A percentile compares a stretch with the other conserved stretches of the same genome.
Conservation (phyloP, 2,888 invertebrate species). For the Cephus runcator region DNA sequence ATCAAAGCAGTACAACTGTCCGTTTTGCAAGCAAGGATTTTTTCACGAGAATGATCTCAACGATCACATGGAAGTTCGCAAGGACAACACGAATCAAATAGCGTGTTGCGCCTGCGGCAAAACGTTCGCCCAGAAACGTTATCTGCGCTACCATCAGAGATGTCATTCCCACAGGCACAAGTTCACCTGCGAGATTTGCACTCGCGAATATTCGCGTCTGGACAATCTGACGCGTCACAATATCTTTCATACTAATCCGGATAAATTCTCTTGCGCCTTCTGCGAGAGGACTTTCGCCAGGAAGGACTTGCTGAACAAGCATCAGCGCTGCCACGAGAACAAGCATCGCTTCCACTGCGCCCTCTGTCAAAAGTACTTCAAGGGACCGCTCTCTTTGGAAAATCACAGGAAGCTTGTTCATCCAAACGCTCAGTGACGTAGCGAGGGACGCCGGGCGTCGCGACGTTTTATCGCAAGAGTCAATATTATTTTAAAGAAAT, state of each 20-base stretch:
- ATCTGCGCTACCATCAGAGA: conserved; percentile 55
- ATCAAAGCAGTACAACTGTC: conserved; percentile 34
- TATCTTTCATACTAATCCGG: conserved; percentile 57
- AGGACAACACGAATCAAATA: conserved; percentile 45
- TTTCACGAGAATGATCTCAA: conserved; percentile 38
- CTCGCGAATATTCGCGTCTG: conserved; percentile 54
- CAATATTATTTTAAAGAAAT: not conserved
- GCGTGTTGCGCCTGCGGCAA: conserved; percentile 57
- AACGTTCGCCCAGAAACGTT: conserved; percentile 55
- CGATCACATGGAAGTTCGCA: conserved; percentile 46
- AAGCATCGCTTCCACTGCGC: conserved; percentile 51
- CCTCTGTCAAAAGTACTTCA: conserved; percentile 53
- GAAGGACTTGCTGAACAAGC: conserved; percentile 58
- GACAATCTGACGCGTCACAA: conserved; percentile 59
- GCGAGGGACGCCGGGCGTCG: not conserved
- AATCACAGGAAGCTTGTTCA: conserved; percentile 47
- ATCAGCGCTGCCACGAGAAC: conserved; percentile 55
- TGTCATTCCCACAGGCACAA: conserved; percentile 55
- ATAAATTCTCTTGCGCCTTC: conserved; percentile 53
- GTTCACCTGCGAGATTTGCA: conserved; percentile 56
- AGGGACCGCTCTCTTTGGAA: conserved; percentile 47
- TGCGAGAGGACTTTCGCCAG: conserved; percentile 58
- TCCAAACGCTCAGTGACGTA: not conserved
- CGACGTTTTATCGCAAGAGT: not conserved
- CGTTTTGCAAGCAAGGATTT: conserved; percentile 53